Percentiles rank a stretch among this genome's conserved stretches.
Evolutionary conservation across 2,888 invertebrate species (phyloP).

Genomic region (Athrips mouffetella): DNA sequence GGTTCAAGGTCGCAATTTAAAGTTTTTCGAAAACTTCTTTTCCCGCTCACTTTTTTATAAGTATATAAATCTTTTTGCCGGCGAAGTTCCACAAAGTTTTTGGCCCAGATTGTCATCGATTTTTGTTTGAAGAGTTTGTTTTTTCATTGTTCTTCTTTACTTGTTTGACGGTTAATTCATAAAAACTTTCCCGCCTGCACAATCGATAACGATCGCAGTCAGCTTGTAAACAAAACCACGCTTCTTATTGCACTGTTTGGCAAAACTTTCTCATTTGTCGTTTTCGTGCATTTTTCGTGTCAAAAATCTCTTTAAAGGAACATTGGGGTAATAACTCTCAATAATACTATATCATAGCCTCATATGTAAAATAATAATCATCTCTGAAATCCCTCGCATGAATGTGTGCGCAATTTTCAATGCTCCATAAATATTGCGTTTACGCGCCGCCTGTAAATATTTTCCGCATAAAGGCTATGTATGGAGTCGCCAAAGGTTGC

Average conservation of each 20-base stretch:
- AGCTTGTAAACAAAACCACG: slow-evolving; percentile 65
- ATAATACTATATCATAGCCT: slow-evolving; percentile 37
- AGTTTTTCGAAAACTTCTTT: slow-evolving; percentile 77
- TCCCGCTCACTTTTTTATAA: slow-evolving; percentile 76
- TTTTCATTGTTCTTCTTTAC: slow-evolving; percentile 79
- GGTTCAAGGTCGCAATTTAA: slow-evolving; percentile 80
- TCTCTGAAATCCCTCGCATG: slow-evolving; percentile 40
- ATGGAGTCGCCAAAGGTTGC: slow-evolving; percentile 57
- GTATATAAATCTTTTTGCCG: slow-evolving; percentile 79
- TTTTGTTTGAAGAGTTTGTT: slow-evolving; percentile 79
- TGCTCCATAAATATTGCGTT: slow-evolving; percentile 65
- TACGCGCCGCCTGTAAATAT: slow-evolving; percentile 66
- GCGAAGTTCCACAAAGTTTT: slow-evolving; percentile 74
- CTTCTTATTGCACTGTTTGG: slow-evolving; percentile 19
- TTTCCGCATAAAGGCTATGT: slow-evolving; percentile 67
- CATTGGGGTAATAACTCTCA: slow-evolving; percentile 38
- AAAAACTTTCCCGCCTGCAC: slow-evolving; percentile 73
- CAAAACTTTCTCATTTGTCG: neutral
- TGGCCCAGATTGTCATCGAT: slow-evolving; percentile 80
- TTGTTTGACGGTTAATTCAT: slow-evolving; percentile 79
- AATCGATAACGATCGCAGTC: slow-evolving; percentile 64
- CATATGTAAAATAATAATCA: slow-evolving; percentile 55
- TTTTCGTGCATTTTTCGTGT: neutral
- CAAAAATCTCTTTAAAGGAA: neutral
- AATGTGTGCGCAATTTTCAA: slow-evolving; percentile 46